Base-by-base conservation (phyloP, 2,797 vertebrate genomes). In the Leptatherina wallacei region DNA sequence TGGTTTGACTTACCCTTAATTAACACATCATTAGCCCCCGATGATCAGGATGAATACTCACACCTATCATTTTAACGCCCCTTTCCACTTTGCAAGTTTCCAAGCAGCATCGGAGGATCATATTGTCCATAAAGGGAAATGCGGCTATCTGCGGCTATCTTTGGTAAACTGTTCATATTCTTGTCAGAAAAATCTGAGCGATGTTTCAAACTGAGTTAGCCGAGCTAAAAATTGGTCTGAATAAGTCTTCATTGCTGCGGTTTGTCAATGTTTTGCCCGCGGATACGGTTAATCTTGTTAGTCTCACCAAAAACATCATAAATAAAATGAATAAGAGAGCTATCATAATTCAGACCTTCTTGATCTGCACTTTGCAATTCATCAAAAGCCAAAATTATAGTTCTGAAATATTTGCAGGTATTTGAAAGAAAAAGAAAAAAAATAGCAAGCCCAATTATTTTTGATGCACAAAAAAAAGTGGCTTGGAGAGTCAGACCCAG, bases 1-100 rank as follows among this genome's bases (percentile, higher is more conserved):
- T 65, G 32, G 27, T 72, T 57, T 58, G 12, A 65, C 14, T 65
- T 47, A 36, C 35, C 54, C 22, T 22, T 32, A 52, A 51, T 65
- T 52, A 65, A 54, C 62, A 38, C 32, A 18, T 18, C 51, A 35
- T 65, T 65, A 54, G 3, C 32, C 14, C 13, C 47, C 3, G n/a
- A 35, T 47, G 29, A 30, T 35, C n/a, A 52, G n/a, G 16, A 14
- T 22, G 42, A 62, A 11, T 3, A 51, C 32, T 36, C n/a, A 52
- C 35, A 54, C 33, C 62, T 65, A 33, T 24, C 24, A 52, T 36
- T 52, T 54, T 36, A 18, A 4, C 49, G 52, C n/a, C 47, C 27
- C n/a, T 36, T 52, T 49, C 27, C 30, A 20, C 20, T 33, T 49
- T 52, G 30, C 32, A 35, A 24, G 22, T 27, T 52, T 52, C 20